These are phyloP conservation scores for Coracias cyanogaster DNA, from an alignment of 2,797 vertebrate species.

Conservation along the genomic window DNA sequence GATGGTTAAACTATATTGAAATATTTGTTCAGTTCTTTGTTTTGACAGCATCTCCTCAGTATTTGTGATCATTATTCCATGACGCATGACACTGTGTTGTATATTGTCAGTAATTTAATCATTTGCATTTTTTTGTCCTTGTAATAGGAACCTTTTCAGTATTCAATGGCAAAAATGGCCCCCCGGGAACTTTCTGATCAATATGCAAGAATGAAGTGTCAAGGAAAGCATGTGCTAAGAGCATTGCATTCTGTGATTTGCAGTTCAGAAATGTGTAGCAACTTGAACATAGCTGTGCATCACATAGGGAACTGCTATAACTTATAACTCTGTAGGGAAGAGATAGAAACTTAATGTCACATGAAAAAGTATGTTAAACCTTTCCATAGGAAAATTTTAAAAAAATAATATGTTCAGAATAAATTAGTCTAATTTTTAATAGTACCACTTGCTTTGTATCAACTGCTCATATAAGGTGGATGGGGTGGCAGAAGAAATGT, in stretches of 20 bases:
- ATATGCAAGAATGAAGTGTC: conserved; percentile 19
- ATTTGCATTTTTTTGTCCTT: conserved; percentile 24
- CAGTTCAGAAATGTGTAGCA: not conserved
- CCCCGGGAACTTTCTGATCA: conserved; percentile 15
- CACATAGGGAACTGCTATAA: not conserved
- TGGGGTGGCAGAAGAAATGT: not conserved
- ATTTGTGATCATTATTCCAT: not conserved
- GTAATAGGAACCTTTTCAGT: not conserved
- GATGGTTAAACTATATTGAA: not conserved
- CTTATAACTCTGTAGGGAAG: not conserved
- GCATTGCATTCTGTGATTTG: conserved; percentile 16
- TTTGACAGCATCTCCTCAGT: conserved; percentile 25
- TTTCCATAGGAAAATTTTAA: not conserved
- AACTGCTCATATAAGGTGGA: not conserved
- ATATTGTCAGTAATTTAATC: conserved; percentile 40
- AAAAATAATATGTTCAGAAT: not conserved
- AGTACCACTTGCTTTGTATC: not conserved
- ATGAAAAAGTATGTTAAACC: not conserved
- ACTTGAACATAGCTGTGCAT: not conserved
- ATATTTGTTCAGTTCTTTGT: not conserved
- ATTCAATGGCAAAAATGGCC: not conserved
- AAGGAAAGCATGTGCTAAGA: conserved; percentile 20
- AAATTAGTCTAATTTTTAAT: not conserved
- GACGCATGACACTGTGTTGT: not conserved
- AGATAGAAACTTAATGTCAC: not conserved